A percentile compares a stretch with the other conserved stretches of the same genome.
These are phyloP conservation scores for Noctua pronuba DNA, from an alignment of 2,888 invertebrate species.

Conservation along the genomic window DNA sequence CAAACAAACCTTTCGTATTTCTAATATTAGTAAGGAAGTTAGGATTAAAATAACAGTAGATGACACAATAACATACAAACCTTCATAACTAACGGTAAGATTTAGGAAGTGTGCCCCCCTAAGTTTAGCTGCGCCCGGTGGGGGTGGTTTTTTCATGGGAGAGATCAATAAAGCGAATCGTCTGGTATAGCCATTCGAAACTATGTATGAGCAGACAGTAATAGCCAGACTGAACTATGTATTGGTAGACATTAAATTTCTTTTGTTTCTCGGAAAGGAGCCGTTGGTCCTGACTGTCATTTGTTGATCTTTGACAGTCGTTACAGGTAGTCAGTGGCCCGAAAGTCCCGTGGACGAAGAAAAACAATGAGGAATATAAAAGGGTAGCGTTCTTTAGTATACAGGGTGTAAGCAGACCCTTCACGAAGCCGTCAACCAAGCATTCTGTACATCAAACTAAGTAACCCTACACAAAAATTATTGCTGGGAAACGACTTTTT, in stretches of 20 bases:
- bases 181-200: background rate
- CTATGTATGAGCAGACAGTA: background rate
- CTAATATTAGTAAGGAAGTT: no score
- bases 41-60: background rate
- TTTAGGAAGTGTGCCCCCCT: background rate
- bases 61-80: conserved; percentile 2
- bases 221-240: background rate
- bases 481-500: no score
- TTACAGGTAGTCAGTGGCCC: background rate
- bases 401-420: no score
- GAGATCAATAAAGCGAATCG: conserved; percentile 24
- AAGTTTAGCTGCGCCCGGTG: background rate
- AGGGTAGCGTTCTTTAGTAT: no score
- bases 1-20: no score
- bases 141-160: conserved; percentile 21
- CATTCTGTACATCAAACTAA: no score
- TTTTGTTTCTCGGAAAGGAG: background rate
- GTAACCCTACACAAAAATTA: no score
- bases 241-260: background rate
- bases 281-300: background rate
- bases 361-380: no score
- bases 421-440: no score
- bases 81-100: background rate
- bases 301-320: background rate
- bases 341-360: no score